These are phyloP conservation scores for Petrophora chlorosata DNA, from an alignment of 2,888 invertebrate genomes.

Conservation along the genomic window DNA sequence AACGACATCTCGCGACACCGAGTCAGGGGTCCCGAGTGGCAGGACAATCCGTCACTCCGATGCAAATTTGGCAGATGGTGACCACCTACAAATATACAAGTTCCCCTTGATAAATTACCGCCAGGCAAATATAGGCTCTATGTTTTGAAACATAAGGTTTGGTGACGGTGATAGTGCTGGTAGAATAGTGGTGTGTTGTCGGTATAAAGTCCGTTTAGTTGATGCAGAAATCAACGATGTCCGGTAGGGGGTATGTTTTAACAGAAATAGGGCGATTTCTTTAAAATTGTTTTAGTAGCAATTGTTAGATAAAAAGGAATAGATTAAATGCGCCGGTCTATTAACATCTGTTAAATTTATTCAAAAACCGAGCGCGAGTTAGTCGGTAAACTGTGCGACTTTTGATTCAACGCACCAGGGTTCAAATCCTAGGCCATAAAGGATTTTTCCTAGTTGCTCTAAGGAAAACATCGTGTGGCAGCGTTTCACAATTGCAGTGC, in stretches of 20 bases:
- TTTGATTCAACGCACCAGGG: too few relatives aligned
- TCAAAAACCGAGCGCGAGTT: too few relatives aligned
- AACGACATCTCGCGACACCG: slow-evolving; percentile 20
- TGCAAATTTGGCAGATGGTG: slow-evolving; percentile 69
- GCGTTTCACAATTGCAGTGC: too few relatives aligned
- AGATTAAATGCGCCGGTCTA: too few relatives aligned
- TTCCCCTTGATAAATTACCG: not conserved
- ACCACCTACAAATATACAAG: slow-evolving; percentile 19
- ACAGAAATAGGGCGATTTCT: slow-evolving; percentile 40
- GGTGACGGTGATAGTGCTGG: not conserved
- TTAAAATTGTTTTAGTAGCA: not conserved
- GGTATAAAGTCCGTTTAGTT: slow-evolving; percentile 6
- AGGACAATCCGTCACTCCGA: slow-evolving; percentile 68
- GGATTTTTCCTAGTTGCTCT: too few relatives aligned
- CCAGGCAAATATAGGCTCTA: slow-evolving; percentile 24
- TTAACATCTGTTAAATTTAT: too few relatives aligned
- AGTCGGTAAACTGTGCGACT: too few relatives aligned
- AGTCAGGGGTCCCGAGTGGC: slow-evolving; percentile 46
- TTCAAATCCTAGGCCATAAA: too few relatives aligned
- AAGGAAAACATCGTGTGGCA: too few relatives aligned
- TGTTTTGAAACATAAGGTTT: not conserved
- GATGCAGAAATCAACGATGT: slow-evolving; percentile 35
- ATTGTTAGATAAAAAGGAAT: too few relatives aligned
- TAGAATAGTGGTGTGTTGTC: not conserved
- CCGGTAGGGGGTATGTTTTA: slow-evolving; percentile 36